A percentile compares a stretch with the other conserved stretches of the same genome.
Conservation (phyloP, 2,113 vertebrate species). For the Sardina pilchardus region DNA sequence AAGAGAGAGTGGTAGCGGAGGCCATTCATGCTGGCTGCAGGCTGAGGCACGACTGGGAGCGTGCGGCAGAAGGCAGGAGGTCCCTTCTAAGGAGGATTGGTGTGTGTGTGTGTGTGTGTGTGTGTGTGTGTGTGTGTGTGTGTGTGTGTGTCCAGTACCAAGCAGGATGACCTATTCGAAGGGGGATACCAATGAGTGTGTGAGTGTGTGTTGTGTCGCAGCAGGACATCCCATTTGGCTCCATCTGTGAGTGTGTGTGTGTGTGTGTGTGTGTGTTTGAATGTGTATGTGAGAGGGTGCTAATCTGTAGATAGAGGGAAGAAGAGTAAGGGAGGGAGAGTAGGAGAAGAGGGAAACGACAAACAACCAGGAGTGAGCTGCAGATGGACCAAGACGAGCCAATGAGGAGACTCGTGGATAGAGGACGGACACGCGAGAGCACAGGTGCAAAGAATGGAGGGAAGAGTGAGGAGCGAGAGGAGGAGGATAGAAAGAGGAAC, state of each 20-base stretch:
- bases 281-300: constrained; percentile 31
- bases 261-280: constrained; percentile 16
- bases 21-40: constrained; percentile 52
- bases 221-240: neutral
- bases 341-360: neutral
- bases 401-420: too few species aligned
- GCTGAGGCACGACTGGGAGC: neutral
- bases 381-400: too few species aligned
- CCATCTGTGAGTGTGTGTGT: neutral
- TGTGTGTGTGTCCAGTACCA: constrained; percentile 19
- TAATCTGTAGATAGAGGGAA: constrained; percentile 10
- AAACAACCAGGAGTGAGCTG: neutral
- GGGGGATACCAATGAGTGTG: neutral
- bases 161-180: constrained; percentile 30
- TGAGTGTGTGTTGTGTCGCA: neutral
- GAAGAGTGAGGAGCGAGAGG: neutral
- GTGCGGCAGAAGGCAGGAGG: neutral
- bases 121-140: constrained; percentile 30
- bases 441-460: neutral
- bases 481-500: neutral
- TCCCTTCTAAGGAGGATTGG: constrained; percentile 17
- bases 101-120: constrained; percentile 23
- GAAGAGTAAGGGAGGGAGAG: neutral
- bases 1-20: constrained; percentile 44
- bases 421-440: neutral